These are phyloP conservation scores for Blastomussa wellsi DNA, from an alignment of 92 coral and sea anemone genomes.

Conservation along the genomic window DNA sequence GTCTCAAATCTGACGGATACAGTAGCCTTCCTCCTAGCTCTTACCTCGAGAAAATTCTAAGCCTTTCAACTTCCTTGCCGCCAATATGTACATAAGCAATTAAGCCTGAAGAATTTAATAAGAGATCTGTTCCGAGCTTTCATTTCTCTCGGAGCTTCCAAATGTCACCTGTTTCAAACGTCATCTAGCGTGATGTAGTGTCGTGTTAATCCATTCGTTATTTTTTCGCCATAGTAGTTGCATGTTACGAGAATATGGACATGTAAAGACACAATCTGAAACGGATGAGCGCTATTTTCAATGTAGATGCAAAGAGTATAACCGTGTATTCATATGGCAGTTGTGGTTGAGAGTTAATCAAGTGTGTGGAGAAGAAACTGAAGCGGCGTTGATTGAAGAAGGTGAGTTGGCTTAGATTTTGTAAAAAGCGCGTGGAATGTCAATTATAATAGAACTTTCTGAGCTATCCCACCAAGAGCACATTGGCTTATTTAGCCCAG, in stretches of 20 bases:
- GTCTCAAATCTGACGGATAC: background rate
- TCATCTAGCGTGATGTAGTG: slow-evolving; percentile 21
- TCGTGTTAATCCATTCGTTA: slow-evolving; percentile 8
- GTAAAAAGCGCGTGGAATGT: background rate
- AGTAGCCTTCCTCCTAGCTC: background rate
- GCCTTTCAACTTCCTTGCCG: slow-evolving; percentile 7
- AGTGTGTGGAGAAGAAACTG: background rate
- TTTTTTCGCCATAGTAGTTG: background rate
- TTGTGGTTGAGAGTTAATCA: background rate
- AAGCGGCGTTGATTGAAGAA: background rate
- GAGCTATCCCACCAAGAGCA: background rate
- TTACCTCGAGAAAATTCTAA: background rate
- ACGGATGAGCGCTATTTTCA: background rate
- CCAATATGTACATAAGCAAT: slow-evolving; percentile 20
- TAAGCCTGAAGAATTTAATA: slow-evolving; percentile 16
- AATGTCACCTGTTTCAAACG: slow-evolving; percentile 2
- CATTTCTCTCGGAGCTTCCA: slow-evolving; percentile 5
- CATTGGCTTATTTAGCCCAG: background rate
- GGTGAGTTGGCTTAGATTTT: slow-evolving; percentile 18
- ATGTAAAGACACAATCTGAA: background rate
- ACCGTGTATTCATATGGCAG: background rate
- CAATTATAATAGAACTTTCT: background rate
- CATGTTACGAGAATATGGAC: background rate
- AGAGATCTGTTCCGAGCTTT: background rate
- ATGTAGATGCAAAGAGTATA: background rate